phyloP scores from a whole-genome alignment of 2,888 invertebrate genomes.

The Saturnia pavonia region DNA sequence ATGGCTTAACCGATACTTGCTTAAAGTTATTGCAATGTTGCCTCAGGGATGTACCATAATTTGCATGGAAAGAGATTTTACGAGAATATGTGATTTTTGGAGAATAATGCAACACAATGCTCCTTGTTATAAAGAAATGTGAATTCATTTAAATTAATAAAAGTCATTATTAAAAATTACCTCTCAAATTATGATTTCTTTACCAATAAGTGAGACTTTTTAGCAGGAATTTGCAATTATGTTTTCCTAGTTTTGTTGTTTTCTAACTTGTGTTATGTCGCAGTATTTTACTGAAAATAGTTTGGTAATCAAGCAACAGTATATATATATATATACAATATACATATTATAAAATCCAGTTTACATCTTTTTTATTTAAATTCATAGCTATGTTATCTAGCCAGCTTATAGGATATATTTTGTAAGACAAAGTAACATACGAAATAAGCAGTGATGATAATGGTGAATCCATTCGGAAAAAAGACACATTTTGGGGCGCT shows the following conservation, averaged over 20 bases:
- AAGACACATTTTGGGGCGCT: too few species aligned
- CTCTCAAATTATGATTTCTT: not conserved
- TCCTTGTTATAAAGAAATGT: not conserved
- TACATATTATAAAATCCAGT: too few species aligned
- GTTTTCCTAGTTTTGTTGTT: not conserved
- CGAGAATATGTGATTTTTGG: slow-evolving; percentile 1
- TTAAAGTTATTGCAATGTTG: slow-evolving; percentile 31
- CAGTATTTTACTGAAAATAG: not conserved
- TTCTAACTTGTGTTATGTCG: not conserved
- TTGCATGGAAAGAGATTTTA: slow-evolving; percentile 13
- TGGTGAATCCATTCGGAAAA: too few species aligned
- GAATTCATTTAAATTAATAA: too few species aligned
- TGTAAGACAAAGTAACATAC: too few species aligned
- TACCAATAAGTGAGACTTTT: not conserved
- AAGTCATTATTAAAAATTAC: too few species aligned
- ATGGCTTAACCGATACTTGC: slow-evolving; percentile 32
- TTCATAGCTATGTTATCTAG: too few species aligned
- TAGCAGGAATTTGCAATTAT: not conserved
- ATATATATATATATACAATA: too few species aligned
- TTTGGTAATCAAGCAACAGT: not conserved
- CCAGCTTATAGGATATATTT: too few species aligned
- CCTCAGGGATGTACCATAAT: slow-evolving; percentile 31
- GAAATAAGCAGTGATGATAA: too few species aligned
- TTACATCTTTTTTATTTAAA: too few species aligned
- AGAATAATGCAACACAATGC: not conserved